Percentiles rank a stretch among this genome's conserved stretches.
These are phyloP conservation scores for Eumaeus atala DNA, from an alignment of 1,140 invertebrate genomes.

Conservation along the genomic window DNA sequence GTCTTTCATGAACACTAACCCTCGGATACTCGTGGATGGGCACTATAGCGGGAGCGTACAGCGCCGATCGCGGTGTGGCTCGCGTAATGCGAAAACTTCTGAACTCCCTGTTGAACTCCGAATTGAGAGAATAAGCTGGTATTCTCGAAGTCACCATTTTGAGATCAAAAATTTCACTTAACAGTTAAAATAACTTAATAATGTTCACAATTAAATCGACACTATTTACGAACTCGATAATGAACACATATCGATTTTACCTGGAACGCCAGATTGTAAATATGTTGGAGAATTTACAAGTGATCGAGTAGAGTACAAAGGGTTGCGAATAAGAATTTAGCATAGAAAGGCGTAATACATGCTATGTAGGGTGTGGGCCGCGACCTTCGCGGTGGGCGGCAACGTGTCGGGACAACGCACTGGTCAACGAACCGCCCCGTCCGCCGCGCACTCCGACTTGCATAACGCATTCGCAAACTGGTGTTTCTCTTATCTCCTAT, in stretches of 20 bases:
- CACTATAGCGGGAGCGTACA: conserved; percentile 66
- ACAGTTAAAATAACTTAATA: conserved; percentile 38
- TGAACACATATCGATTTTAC: conserved; percentile 69
- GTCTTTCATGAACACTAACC: conserved; percentile 68
- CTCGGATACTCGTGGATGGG: conserved; percentile 72
- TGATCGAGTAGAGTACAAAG: not conserved
- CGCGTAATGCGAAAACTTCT: conserved; percentile 72
- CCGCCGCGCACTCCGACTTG: conserved; percentile 42
- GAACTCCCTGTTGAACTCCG: conserved; percentile 75
- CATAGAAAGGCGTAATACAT: conserved; percentile 22
- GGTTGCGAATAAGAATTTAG: conserved; percentile 25
- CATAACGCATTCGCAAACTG: conserved; percentile 56
- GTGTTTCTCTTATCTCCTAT: conserved; percentile 47
- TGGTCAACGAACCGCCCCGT: conserved; percentile 67
- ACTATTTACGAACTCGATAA: conserved; percentile 58
- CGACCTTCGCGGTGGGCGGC: conserved; percentile 66
- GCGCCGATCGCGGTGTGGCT: conserved; percentile 61
- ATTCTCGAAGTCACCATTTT: conserved; percentile 75
- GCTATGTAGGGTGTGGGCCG: conserved; percentile 41
- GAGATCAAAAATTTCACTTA: conserved; percentile 68
- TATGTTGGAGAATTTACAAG: conserved; percentile 38
- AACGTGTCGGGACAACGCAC: conserved; percentile 56
- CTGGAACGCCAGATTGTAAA: conserved; percentile 42
- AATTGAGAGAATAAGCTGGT: conserved; percentile 73
- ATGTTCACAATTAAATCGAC: conserved; percentile 52